A percentile compares a stretch with the other conserved stretches of the same genome.
These are phyloP conservation scores for Sphaeramia orbicularis DNA, from an alignment of 2,797 vertebrate genomes.

Conservation along the genomic window DNA sequence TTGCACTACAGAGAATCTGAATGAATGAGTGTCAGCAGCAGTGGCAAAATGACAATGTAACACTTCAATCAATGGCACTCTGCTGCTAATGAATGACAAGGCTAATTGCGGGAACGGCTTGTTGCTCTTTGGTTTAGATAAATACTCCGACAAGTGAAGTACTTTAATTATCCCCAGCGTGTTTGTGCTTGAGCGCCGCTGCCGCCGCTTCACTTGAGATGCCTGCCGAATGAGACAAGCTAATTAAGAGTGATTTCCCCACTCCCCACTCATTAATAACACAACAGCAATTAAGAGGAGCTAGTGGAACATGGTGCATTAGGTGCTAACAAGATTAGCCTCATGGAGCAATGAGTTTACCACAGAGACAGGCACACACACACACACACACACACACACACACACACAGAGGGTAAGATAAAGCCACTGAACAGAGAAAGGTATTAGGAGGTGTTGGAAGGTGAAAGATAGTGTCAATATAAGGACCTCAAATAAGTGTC, in stretches of 20 bases:
- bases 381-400: conserved; percentile 7
- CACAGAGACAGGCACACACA: conserved; percentile 36
- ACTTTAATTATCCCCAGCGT: conserved; percentile 94
- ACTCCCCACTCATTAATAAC: conserved; percentile 97
- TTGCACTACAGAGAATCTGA: conserved; percentile 28
- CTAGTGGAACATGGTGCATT: conserved; percentile 89
- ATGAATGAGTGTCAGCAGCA: conserved; percentile 67
- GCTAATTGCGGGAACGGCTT: conserved; percentile 91
- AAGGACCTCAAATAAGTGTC: conserved; percentile 15
- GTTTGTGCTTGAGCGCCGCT: conserved; percentile 73
- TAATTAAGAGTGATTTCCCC: conserved; percentile 98
- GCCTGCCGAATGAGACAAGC: conserved; percentile 95
- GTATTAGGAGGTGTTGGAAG: conserved; percentile 54
- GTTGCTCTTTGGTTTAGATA: conserved; percentile 94
- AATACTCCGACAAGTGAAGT: conserved; percentile 96
- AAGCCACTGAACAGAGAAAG: conserved; percentile 36
- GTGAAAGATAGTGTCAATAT: conserved; percentile 22
- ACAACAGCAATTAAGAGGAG: conserved; percentile 96
- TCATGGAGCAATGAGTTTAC: conserved; percentile 79
- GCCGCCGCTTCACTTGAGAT: conserved; percentile 87
- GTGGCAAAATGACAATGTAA: conserved; percentile 90
- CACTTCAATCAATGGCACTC: conserved; percentile 89
- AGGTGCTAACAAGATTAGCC: conserved; percentile 89
- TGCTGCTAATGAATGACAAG: conserved; percentile 83
- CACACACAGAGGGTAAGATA: conserved; percentile 6